Evolutionary conservation across 37 sponge, comb jelly and placozoan species (phyloP), one percentile per base, ranked within the genome.

Genomic region (Cladorhizidae sp.): DNA sequence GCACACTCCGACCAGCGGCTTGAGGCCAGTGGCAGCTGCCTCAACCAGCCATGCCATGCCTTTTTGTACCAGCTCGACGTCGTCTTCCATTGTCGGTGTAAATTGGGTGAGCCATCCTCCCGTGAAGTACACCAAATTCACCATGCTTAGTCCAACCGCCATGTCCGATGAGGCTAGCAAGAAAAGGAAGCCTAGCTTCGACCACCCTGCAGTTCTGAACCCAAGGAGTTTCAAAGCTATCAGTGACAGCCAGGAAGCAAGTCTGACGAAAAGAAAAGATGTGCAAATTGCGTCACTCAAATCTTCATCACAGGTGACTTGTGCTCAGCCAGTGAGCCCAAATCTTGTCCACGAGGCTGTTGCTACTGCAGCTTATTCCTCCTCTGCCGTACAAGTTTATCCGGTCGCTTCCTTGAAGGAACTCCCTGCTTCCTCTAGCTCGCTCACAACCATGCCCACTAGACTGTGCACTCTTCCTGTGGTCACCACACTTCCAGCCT

Each of bases 41-140:
- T 22, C 50, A 5, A 39, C 32, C 42, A 65, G 57, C 42, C 36
- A 56, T 45, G 58, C 77, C 7, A 40, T 59, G 9, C 74, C 82
- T 0, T 28, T 26, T 8, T 33, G 39, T 23, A 29, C 28, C 11
- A 64, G 43, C 21, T 29, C 52, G 1, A 9, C 28, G 23, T 74
- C 74, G 18, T 61, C 77, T 33, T 51, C 74, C 23, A 61, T 76
- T 22, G 62, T 76, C 11, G 62, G 62, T 61, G 62, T 12, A 0
- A 70, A 78, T 37, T 72, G 69, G 81, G 65, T 65, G n/a, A 80
- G 68, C 59, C 87, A 80, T 37, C 81, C 87, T 33, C 79, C 85
- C 2, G 79, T 85, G 23, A 70, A 78, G 50, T 85, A 85, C 57
- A 85, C 85, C 64, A 85, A 85, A 62, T 85, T 78, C 72, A 85